Evolutionary conservation across 2,888 invertebrate genomes (phyloP).

Genomic region (Pseudeuparius sepicola): DNA sequence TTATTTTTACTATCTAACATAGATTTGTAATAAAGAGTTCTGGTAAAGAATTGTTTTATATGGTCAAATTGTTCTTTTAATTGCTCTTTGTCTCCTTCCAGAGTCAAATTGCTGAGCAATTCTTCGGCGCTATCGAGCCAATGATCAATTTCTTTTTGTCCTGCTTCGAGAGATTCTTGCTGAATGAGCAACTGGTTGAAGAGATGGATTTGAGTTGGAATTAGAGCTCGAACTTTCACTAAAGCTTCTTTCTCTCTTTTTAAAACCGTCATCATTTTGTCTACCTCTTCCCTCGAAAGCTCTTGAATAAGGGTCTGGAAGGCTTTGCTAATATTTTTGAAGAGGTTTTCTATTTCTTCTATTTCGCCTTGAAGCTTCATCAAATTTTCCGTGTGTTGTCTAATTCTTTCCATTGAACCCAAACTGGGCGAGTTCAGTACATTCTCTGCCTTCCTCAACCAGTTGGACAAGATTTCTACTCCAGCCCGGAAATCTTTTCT

Average conservation of each 20-base stretch:
- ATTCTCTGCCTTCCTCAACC: conserved; percentile 70
- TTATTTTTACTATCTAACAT: conserved; percentile 94
- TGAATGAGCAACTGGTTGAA: conserved; percentile 77
- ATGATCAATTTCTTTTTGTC: conserved; percentile 71
- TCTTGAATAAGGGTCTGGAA: conserved; percentile 88
- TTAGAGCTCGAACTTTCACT: conserved; percentile 71
- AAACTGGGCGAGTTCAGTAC: conserved; percentile 59
- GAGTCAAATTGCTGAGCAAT: conserved; percentile 49
- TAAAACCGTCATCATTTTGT: conserved; percentile 76
- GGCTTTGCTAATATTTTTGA: conserved; percentile 83
- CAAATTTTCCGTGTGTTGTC: conserved; percentile 67
- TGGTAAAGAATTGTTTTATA: conserved; percentile 79
- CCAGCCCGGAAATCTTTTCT: conserved; percentile 70
- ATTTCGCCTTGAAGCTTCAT: conserved; percentile 70
- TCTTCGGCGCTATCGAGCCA: conserved; percentile 84
- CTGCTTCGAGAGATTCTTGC: conserved; percentile 81
- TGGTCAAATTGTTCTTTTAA: conserved; percentile 68
- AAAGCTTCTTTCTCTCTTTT: conserved; percentile 84
- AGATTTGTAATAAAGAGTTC: conserved; percentile 82
- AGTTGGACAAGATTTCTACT: conserved; percentile 62
- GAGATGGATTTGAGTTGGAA: conserved; percentile 72
- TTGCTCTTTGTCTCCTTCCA: conserved; percentile 58
- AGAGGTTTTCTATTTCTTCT: conserved; percentile 78
- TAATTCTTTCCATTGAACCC: conserved; percentile 68
- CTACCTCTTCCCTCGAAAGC: conserved; percentile 81